A percentile compares a stretch with the other conserved stretches of the same genome.
These are phyloP conservation scores for Macrotis lagotis DNA, from an alignment of 2,113 vertebrate species.

Conservation along the genomic window DNA sequence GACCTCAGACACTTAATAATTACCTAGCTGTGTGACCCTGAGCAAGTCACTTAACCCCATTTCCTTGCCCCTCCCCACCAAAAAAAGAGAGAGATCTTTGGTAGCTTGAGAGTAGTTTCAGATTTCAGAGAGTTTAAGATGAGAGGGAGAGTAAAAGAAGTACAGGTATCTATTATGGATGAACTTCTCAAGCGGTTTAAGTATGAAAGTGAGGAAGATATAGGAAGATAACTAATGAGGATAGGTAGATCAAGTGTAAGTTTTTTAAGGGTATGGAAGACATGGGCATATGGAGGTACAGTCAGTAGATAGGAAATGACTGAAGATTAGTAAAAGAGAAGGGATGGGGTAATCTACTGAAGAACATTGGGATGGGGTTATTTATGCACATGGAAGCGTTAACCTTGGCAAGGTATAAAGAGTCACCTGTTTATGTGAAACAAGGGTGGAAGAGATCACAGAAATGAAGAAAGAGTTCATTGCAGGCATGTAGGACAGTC, in stretches of 20 bases:
- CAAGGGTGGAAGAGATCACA: not conserved
- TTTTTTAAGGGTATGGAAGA: not conserved
- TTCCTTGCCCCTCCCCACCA: no score
- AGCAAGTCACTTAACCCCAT: no score
- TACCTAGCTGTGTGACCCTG: no score
- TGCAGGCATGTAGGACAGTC: not conserved
- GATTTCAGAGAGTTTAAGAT: no score
- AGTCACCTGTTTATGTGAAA: not conserved
- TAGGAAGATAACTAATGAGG: no score
- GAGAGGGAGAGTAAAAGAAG: no score
- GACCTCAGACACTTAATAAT: no score
- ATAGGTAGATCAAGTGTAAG: not conserved
- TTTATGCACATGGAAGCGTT: not conserved
- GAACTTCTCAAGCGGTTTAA: no score
- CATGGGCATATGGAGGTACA: not conserved
- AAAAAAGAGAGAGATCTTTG: no score
- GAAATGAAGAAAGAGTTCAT: not conserved
- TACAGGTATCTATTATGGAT: no score
- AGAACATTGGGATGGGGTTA: not conserved
- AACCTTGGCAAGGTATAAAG: not conserved
- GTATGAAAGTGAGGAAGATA: not conserved
- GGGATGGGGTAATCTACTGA: not conserved
- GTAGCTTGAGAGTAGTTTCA: no score
- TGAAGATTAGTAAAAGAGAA: not conserved
- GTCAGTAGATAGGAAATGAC: not conserved